Percentiles rank a stretch among this genome's conserved stretches.
Conservation (phyloP, 2,113 vertebrate species). For the Prunella fulvescens region DNA sequence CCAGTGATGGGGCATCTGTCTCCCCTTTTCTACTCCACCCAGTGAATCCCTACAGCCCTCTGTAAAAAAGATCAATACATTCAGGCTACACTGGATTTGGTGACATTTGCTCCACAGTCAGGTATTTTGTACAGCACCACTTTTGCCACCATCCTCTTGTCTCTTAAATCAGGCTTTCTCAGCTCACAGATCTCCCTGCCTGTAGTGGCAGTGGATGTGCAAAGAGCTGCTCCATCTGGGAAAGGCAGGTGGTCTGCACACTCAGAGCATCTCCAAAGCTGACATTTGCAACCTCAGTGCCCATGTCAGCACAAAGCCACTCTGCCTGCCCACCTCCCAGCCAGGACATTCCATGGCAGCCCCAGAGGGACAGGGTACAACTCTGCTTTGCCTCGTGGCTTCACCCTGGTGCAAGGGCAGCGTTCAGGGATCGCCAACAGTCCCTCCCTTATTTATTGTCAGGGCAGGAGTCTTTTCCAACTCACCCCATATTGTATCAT, state of each 20-base stretch:
- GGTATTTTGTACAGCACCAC: background rate
- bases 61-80: background rate
- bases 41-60: background rate
- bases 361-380: rapidly evolving
- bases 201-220: rapidly evolving
- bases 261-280: rapidly evolving
- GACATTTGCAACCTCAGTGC: background rate
- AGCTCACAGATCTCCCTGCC: background rate
- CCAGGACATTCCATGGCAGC: background rate
- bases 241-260: background rate
- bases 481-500: background rate
- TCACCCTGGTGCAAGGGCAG: background rate
- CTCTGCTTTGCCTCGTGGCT: background rate
- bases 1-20: background rate
- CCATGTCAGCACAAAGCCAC: background rate
- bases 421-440: background rate
- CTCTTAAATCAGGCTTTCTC: background rate
- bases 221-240: background rate
- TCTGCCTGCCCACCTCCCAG: background rate
- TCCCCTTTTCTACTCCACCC: background rate
- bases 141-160: background rate
- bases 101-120: background rate
- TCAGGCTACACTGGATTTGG: background rate
- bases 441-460: background rate
- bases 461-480: background rate